Evolutionary conservation across 2,888 invertebrate species (phyloP).

Genomic region (Ceriagrion tenellum): DNA sequence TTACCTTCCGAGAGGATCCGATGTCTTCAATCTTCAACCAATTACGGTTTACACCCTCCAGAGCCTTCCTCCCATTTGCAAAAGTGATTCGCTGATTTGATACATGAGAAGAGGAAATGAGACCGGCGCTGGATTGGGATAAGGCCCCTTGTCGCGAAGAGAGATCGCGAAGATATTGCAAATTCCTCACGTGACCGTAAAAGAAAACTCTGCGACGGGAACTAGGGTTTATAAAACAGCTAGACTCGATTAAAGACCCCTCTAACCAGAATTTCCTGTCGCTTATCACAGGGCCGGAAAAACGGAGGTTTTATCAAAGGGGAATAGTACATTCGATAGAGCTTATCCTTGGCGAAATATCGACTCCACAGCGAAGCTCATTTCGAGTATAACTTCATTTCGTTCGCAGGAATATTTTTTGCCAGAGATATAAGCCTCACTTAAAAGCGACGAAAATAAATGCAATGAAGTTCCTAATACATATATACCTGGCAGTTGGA

Average conservation of each 20-base stretch:
- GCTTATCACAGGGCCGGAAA: not conserved
- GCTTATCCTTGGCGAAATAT: not conserved
- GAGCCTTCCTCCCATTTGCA: no score
- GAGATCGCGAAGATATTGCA: not conserved
- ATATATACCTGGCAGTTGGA: not conserved
- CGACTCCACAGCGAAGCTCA: not conserved
- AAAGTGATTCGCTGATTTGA: not conserved
- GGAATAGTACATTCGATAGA: not conserved
- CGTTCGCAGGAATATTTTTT: not conserved
- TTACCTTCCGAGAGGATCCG: no score
- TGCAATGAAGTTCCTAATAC: not conserved
- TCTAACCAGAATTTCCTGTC: not conserved
- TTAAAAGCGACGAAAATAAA: not conserved
- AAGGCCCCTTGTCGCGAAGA: not conserved
- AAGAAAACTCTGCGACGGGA: not conserved
- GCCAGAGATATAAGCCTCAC: not conserved
- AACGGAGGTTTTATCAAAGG: slow-evolving; percentile 3
- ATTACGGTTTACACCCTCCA: no score
- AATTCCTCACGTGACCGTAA: not conserved
- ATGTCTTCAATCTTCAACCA: no score
- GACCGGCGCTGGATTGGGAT: not conserved
- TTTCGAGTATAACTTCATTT: not conserved
- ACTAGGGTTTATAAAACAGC: not conserved
- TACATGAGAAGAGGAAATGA: not conserved
- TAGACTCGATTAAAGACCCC: not conserved